These are phyloP conservation scores for Megaleporinus macrocephalus DNA, from an alignment of 2,113 vertebrate genomes.

Conservation along the genomic window DNA sequence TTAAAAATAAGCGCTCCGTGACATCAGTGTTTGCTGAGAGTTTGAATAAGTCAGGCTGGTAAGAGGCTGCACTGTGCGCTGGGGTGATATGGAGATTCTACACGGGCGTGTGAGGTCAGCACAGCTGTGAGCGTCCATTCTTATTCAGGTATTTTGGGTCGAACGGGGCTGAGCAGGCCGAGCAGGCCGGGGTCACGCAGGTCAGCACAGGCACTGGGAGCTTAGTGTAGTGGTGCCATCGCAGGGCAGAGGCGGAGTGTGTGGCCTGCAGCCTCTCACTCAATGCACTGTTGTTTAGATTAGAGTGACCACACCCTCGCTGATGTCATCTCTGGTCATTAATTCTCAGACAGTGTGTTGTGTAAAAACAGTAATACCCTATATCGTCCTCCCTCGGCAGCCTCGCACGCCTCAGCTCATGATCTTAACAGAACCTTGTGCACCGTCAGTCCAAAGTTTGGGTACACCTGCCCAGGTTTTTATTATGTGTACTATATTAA, in stretches of 20 bases:
- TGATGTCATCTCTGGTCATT: slow-evolving; percentile 30
- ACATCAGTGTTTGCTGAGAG: background rate
- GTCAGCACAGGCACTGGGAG: slow-evolving; percentile 10
- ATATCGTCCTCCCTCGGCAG: background rate
- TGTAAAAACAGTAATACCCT: background rate
- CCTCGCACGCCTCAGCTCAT: too few species aligned
- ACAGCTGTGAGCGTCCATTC: background rate
- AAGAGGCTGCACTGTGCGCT: background rate
- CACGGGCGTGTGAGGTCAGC: slow-evolving; percentile 6
- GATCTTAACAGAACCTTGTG: too few species aligned
- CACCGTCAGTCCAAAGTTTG: too few species aligned
- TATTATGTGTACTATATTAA: too few species aligned
- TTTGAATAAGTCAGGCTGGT: background rate
- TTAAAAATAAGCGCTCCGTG: background rate
- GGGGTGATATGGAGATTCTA: slow-evolving; percentile 18
- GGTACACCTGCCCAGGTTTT: too few species aligned
- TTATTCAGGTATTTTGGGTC: slow-evolving; percentile 10
- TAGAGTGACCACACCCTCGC: background rate
- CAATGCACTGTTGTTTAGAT: slow-evolving; percentile 36
- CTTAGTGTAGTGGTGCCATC: background rate
- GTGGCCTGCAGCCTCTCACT: slow-evolving; percentile 5
- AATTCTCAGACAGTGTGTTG: background rate
- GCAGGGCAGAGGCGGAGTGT: background rate
- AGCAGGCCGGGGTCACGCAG: slow-evolving; percentile 1
- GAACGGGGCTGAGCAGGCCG: background rate